Evolutionary conservation across 2,113 vertebrate species (phyloP), one percentile per base, ranked within the genome.

Genomic region (Ctenomys sociabilis): DNA sequence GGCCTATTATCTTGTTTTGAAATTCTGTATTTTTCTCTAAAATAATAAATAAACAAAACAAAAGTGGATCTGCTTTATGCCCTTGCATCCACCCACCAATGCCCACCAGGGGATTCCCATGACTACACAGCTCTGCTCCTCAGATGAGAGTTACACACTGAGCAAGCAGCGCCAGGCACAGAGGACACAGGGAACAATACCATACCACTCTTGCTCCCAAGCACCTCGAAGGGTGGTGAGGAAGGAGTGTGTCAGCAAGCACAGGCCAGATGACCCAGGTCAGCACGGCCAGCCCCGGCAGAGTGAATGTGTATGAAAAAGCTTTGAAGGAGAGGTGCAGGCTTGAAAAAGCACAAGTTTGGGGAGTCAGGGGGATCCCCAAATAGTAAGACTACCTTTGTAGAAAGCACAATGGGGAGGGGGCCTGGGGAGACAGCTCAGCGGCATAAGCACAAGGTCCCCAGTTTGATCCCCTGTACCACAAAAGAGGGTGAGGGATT

Each of bases 181-280:
- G 4, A 28, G 22, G 10, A 37, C 1, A 49, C n/a, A 35, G 14
- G 52, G n/a, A 75, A 30, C 4, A 40, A 13, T 4, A 4, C 6
- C 30, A 78, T 30, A 66, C 32, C 11, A 24, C 14, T 40, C 43
- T 10, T 40, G 13, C 7, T 45, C 45, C 84, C 64, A 40, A 3
- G 30, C 21, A 43, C 1, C 40, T 68, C 49, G 35, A 0, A 13
- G 59, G 75, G 17, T 12, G n/a, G 7, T 28, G 24, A 19, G 59
- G 26, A 70, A 24, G 43, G 73, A 30, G 28, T 45, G 45, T 14
- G 2, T 3, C 7, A n/a, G 54, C 40, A 66, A 37, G 35, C 54
- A 43, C 68, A 86, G 14, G n/a, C 49, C 24, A 5, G 30, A 5
- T 0, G 28, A 61, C 3, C 12, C 3, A 4, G 1, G 21, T 17